Conservation (phyloP, 2,888 invertebrate genomes). For the Hyalella azteca region DNA sequence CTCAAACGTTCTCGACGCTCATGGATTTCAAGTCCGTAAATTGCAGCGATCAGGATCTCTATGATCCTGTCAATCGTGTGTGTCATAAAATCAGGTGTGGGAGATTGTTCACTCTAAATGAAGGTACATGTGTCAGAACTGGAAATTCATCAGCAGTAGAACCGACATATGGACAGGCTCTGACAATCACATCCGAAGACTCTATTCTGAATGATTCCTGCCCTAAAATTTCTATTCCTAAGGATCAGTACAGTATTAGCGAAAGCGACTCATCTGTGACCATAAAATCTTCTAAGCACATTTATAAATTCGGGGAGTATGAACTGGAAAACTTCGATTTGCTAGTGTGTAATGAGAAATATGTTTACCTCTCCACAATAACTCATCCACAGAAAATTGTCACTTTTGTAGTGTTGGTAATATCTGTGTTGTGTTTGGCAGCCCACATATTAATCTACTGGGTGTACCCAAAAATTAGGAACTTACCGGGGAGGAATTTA, state of each 20-base stretch:
- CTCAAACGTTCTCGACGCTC: constrained; percentile 46
- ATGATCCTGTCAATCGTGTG: constrained; percentile 59
- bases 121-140: constrained; percentile 51
- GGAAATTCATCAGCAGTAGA: background rate
- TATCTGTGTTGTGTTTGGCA: constrained; percentile 62
- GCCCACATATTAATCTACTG: constrained; percentile 62
- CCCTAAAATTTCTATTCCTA: constrained; percentile 58
- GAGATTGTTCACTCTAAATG: constrained; percentile 49
- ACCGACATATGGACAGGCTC: too few relatives aligned
- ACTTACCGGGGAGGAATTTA: constrained; percentile 64
- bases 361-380: constrained; percentile 55
- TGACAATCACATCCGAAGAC: background rate
- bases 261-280: constrained; percentile 56
- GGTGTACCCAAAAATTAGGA: constrained; percentile 61
- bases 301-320: constrained; percentile 58
- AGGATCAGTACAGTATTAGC: constrained; percentile 52
- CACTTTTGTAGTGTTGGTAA: constrained; percentile 61
- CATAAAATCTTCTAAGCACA: constrained; percentile 58
- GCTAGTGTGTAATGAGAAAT: constrained; percentile 59
- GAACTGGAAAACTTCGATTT: constrained; percentile 59
- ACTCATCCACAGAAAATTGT: constrained; percentile 60
- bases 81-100: constrained; percentile 51
- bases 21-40: constrained; percentile 57
- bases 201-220: constrained; percentile 53
- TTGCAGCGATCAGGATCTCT: constrained; percentile 55